Evolutionary conservation across 2,888 invertebrate species (phyloP).

Genomic region (Pterobdella sp.): DNA sequence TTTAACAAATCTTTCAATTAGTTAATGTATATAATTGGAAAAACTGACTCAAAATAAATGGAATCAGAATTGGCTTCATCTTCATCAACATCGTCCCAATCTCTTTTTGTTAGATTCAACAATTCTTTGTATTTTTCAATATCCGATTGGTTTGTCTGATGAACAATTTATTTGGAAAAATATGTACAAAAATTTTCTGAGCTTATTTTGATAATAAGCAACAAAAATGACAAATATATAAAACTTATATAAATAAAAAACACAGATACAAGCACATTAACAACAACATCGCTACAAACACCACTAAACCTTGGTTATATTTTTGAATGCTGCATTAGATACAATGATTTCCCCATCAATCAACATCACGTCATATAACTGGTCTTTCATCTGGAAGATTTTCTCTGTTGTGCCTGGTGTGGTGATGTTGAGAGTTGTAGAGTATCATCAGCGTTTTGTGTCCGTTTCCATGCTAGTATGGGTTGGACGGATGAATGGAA

Average conservation of each 20-base stretch:
- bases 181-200: too few relatives aligned
- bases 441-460: too few relatives aligned
- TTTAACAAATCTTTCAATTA: too few relatives aligned
- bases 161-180: too few relatives aligned
- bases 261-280: neutral
- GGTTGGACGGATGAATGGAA: neutral
- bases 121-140: neutral
- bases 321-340: constrained; percentile 43
- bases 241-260: too few relatives aligned
- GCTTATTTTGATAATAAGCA: too few relatives aligned
- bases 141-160: neutral
- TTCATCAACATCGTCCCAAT: neutral
- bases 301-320: constrained; percentile 43
- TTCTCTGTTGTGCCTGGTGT: constrained; percentile 53
- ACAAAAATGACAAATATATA: too few relatives aligned
- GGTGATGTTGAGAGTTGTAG: too few relatives aligned
- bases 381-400: constrained; percentile 51
- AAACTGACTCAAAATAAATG: too few relatives aligned
- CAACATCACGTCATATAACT: constrained; percentile 51
- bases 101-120: neutral
- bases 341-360: constrained; percentile 49
- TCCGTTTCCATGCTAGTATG: too few relatives aligned
- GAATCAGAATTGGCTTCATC: neutral
- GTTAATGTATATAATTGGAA: too few relatives aligned
- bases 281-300: neutral